Evolutionary conservation across 2,888 invertebrate genomes (phyloP), one percentile per base, ranked within the genome.

Genomic region (Netelia virgata): DNA sequence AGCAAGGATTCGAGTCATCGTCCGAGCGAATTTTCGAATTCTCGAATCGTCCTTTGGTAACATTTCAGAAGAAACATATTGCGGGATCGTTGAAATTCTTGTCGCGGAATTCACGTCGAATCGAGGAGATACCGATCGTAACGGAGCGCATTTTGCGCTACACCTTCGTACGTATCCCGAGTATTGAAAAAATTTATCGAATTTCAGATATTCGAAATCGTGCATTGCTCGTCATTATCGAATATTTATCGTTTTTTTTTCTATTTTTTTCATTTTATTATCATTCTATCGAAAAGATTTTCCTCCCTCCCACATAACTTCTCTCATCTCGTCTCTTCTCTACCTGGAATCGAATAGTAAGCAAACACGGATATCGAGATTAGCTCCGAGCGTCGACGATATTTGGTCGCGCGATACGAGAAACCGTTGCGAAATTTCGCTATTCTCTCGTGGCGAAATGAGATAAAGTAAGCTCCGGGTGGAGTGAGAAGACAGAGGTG

Each of bases 1-100:
- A 28, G 28, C 28, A 28, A 28, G 28, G 28, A 77, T 72, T 63
- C 73, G 74, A 74, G 64, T 72, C 76, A 76, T 80, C 81, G 78
- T 86, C 75, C 57, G 79, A 57, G 70, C 74, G 50, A 66, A 84
- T 76, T 72, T 72, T 16, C 3, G 55, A 76, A 77, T 68, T 73
- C 53, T 73, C 53, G 61, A 72, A 47, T 47, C 14, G 11, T 47
- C 14, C 14, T 47, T 47, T 14, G 47, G 11, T 14, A 47, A 43
- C 16, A 41, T 61, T 47, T 55, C 23, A 53, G 20, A 68, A 77
- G 14, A 28, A 36, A 36, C 23, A 23, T 57, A 23, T 57, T n/a
- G 64, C 41, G 20, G n/a, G 43, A 55, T 79, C 63, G 59, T 66
- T 82, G 23, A 66, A 66, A 68, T 82, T 78, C 75, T 68, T 70